Base-by-base conservation (phyloP, 2,888 invertebrate genomes). In the Tiphia femorata region DNA sequence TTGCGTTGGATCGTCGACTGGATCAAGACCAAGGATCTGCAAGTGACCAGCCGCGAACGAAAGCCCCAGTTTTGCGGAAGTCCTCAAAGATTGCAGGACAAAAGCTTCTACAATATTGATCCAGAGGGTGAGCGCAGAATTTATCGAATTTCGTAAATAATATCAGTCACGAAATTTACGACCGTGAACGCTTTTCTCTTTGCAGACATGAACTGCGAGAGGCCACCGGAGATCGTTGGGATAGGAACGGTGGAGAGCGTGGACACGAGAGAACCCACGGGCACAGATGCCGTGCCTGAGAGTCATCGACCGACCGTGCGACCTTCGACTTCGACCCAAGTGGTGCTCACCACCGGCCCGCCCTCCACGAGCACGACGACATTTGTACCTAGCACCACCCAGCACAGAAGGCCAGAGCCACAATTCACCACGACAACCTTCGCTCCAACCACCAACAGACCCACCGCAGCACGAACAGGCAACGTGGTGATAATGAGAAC, bases 11-110 rank as follows among this genome's bases (percentile, higher is more conserved):
- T 96, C 56, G 91, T 93, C 58, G 91, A 95, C 78, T 96, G 96
- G 96, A 95, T 96, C 70, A 88, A 91, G 48, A 91, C 91, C 64
- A 91, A 91, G 10, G 95, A 96, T 80, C 86, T 96, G 33, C 96
- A 96, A 87, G 95, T 96, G 16, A 96, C 96, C 8, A 95, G 95
- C 63, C 88, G 96, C 37, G 96, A 96, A 84, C 87, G 95, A 72
- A 95, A 94, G 83, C 96, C 96, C 5, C 96, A 96, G 82, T 96
- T 96, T 83, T 96, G 96, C 77, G 96, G 95, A 10, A 90, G 90
- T 67, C 96, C 96, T 1, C 86, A 89, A 1, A 87, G 90, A 63
- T 91, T 96, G 73, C 88, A 93, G 53, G 92, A 94, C 61, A 88
- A 92, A 41, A 94, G 92, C 29, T 95, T 96, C 84, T 95, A 95